Conservation (phyloP, 1,140 invertebrate species). For the Pogonus chalceus region DNA sequence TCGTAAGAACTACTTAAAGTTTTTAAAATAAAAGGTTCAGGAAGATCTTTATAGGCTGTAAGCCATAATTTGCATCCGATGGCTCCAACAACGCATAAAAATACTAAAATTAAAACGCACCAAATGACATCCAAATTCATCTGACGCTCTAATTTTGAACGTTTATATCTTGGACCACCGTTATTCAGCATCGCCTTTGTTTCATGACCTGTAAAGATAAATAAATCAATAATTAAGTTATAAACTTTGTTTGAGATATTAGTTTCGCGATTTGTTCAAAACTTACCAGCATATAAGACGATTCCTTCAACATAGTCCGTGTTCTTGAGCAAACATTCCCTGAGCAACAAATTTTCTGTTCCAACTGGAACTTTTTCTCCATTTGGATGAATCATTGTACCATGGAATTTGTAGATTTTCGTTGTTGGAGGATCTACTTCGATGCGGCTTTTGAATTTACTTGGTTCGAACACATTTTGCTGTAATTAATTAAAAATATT, state of each 20-base stretch:
- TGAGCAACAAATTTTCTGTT: constrained; percentile 86
- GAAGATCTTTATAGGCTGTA: constrained; percentile 41
- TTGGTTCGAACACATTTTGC: constrained; percentile 63
- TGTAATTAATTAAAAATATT: no score
- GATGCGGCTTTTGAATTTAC: constrained; percentile 71
- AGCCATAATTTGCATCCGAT: constrained; percentile 83
- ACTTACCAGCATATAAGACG: constrained; percentile 85
- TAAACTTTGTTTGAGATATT: not conserved
- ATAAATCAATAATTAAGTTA: not conserved
- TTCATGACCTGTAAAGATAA: constrained; percentile 65
- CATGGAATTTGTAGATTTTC: constrained; percentile 92
- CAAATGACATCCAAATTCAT: constrained; percentile 95
- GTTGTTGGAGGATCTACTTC: constrained; percentile 90
- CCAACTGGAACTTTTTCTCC: constrained; percentile 72
- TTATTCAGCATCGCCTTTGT: constrained; percentile 98
- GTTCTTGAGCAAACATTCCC: constrained; percentile 92
- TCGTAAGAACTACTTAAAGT: constrained; percentile 56
- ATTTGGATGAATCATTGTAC: constrained; percentile 73
- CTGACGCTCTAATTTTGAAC: constrained; percentile 80
- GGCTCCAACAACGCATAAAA: constrained; percentile 85
- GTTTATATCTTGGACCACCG: constrained; percentile 89
- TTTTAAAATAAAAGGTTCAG: constrained; percentile 53
- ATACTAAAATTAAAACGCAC: constrained; percentile 87
- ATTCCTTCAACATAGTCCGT: constrained; percentile 91
- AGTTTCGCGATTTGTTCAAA: not conserved